Conservation (phyloP, 2,888 invertebrate species). For the Tricholauxania praeusta region DNA sequence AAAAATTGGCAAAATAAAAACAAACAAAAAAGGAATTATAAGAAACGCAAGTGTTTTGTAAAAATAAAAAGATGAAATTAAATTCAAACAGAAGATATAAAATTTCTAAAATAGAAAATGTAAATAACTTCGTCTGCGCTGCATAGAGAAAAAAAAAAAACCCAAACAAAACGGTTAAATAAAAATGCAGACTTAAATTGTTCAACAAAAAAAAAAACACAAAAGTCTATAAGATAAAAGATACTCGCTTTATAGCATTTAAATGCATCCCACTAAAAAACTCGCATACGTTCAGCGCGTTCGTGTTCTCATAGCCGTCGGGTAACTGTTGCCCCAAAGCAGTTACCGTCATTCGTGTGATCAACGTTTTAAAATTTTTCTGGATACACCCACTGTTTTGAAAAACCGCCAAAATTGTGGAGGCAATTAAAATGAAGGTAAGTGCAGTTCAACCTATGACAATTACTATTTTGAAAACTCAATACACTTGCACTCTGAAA, state of each 20-base stretch:
- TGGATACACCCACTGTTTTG: slow-evolving; percentile 23
- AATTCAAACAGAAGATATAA: neutral
- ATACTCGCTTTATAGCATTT: too few relatives aligned
- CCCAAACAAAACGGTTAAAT: neutral
- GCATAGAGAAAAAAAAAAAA: neutral
- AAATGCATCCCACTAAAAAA: too few relatives aligned
- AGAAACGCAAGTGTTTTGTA: neutral
- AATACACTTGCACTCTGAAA: too few relatives aligned
- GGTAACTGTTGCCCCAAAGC: neutral
- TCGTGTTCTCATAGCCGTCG: slow-evolving; percentile 18
- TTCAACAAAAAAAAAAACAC: neutral
- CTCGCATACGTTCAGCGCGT: too few relatives aligned
- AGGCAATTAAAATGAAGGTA: slow-evolving; percentile 68
- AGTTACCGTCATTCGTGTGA: neutral
- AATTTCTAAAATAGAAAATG: neutral
- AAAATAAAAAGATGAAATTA: neutral
- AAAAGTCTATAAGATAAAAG: neutral
- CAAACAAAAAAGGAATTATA: neutral
- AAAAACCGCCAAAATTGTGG: slow-evolving; percentile 67
- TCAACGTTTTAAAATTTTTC: slow-evolving; percentile 12
- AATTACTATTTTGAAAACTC: too few relatives aligned
- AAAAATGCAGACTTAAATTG: neutral
- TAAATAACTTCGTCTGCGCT: neutral
- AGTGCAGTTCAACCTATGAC: slow-evolving; percentile 30
- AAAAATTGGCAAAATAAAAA: neutral